Conservation (phyloP, 1,140 invertebrate genomes). For the Homalodisca vitripennis region DNA sequence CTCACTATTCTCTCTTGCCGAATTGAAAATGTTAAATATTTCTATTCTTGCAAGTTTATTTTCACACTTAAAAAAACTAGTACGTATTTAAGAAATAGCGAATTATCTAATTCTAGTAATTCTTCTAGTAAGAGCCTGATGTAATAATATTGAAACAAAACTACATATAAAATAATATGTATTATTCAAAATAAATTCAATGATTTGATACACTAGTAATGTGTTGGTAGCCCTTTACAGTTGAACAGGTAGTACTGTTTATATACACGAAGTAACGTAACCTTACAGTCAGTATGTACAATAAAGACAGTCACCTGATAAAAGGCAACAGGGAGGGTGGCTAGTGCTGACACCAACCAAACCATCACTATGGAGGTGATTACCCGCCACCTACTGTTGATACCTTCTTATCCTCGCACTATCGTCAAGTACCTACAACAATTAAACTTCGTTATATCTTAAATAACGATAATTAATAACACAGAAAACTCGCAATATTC, state of each 20-base stretch:
- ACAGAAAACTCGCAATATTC: not conserved
- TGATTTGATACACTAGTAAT: not conserved
- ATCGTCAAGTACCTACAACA: slow-evolving; percentile 40
- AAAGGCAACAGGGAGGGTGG: not conserved
- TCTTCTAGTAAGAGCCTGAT: not conserved
- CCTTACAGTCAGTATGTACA: not conserved
- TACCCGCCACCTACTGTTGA: not conserved
- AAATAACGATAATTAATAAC: not conserved
- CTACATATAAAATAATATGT: not conserved
- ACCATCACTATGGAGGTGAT: not conserved
- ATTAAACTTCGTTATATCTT: not conserved
- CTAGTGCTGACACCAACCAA: not conserved
- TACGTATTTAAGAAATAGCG: no score
- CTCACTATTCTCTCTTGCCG: no score
- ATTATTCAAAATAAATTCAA: not conserved
- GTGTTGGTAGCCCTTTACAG: not conserved
- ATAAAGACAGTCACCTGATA: not conserved
- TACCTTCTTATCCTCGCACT: not conserved
- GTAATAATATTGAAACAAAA: not conserved
- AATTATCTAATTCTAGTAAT: no score
- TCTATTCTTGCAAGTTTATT: no score
- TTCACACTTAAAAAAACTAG: no score
- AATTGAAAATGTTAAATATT: no score
- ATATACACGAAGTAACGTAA: not conserved
- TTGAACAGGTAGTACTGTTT: not conserved